These are phyloP conservation scores for Macroglossus sobrinus DNA, from an alignment of 2,113 vertebrate genomes.

Conservation along the genomic window DNA sequence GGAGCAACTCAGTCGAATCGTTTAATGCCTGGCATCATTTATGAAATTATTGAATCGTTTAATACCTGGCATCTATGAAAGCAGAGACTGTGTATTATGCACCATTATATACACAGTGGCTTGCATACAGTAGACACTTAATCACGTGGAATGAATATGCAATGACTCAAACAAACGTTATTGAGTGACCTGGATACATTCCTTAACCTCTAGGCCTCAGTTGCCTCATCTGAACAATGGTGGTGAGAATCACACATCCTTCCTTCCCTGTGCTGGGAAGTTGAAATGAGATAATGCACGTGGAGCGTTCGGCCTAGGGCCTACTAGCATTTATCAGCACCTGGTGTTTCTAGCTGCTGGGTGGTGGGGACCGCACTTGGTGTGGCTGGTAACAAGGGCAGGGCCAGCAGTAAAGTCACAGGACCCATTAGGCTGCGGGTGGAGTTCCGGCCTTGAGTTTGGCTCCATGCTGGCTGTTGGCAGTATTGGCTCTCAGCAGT, in stretches of 20 bases:
- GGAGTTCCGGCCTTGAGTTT: neutral
- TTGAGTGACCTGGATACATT: neutral
- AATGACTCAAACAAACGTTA: neutral
- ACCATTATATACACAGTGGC: neutral
- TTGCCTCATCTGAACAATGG: neutral
- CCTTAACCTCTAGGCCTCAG: neutral
- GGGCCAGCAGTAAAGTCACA: no score
- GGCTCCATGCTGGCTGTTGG: neutral
- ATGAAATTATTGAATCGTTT: neutral
- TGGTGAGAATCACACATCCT: no score
- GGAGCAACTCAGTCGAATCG: neutral
- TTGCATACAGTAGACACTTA: neutral
- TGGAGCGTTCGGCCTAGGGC: neutral
- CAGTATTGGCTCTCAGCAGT: neutral
- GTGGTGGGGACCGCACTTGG: no score
- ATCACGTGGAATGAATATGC: neutral
- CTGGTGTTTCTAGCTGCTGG: neutral
- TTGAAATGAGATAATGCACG: neutral
- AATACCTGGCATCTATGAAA: neutral
- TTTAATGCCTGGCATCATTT: neutral
- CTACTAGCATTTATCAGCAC: neutral
- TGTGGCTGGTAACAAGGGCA: no score
- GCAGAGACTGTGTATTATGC: neutral
- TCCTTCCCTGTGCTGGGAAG: accelerated
- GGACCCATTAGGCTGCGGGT: neutral